These are phyloP conservation scores for Sigmodon hispidus DNA, from an alignment of 2,113 vertebrate species.

Conservation along the genomic window DNA sequence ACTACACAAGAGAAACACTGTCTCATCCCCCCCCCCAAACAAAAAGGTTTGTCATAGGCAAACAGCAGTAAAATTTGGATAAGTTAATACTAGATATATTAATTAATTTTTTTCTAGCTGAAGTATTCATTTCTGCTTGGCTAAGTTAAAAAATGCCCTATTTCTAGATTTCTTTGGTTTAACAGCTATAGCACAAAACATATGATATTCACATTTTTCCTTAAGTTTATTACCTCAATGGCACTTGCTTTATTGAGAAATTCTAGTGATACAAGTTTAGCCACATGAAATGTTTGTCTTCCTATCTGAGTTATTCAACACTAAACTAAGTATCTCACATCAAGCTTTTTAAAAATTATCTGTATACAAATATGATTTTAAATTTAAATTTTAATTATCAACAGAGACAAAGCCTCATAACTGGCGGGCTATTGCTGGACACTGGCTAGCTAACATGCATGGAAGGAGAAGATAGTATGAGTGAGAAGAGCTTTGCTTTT, in stretches of 20 bases:
- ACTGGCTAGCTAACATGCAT: conserved; percentile 8
- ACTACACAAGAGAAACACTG: no score
- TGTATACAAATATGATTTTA: conserved; percentile 36
- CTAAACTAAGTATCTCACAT: neutral
- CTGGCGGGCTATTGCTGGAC: neutral
- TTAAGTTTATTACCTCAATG: neutral
- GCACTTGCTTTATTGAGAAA: neutral
- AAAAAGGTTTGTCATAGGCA: neutral
- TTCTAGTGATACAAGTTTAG: neutral
- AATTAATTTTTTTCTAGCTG: neutral
- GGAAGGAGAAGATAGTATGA: conserved; percentile 23
- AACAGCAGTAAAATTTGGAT: neutral
- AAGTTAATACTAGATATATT: neutral
- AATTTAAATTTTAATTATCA: conserved; percentile 41
- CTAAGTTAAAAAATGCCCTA: conserved; percentile 1
- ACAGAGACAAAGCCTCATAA: neutral
- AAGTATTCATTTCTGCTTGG: conserved; percentile 31
- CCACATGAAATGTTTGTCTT: neutral
- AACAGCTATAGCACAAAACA: neutral
- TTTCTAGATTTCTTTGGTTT: neutral
- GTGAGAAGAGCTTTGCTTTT: conserved; percentile 35
- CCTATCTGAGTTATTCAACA: neutral
- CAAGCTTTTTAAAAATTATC: neutral
- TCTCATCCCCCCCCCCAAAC: no score
- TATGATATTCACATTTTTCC: neutral